Percentiles rank a stretch among this genome's conserved stretches.
These are phyloP conservation scores for Tadarida brasiliensis DNA, from an alignment of 2,797 vertebrate genomes.

Conservation along the genomic window DNA sequence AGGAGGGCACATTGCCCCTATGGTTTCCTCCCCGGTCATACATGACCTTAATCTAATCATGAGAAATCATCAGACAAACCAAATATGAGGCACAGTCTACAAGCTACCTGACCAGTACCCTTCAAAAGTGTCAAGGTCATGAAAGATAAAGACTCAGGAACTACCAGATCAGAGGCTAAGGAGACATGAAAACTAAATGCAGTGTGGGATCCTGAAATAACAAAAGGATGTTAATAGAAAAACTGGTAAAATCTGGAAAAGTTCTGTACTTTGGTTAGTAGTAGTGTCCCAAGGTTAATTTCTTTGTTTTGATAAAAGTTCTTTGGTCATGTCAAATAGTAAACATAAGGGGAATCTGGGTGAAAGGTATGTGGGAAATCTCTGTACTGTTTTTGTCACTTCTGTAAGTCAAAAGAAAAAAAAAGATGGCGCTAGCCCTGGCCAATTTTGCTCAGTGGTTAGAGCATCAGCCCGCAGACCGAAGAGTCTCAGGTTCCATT, in stretches of 20 bases:
- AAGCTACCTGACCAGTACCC: neutral
- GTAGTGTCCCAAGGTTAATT: neutral
- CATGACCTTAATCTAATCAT: neutral
- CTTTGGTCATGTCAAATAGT: neutral
- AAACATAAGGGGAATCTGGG: neutral
- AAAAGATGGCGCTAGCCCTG: neutral
- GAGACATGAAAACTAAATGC: neutral
- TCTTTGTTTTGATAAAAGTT: slow-evolving; percentile 19
- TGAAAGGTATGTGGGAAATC: neutral
- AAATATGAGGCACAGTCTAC: neutral
- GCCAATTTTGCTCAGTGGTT: no score
- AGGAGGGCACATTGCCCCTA: neutral
- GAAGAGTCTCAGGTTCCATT: no score
- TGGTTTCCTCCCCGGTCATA: neutral
- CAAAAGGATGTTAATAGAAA: neutral
- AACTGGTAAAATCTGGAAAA: neutral
- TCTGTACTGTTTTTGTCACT: neutral
- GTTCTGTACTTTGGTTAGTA: neutral
- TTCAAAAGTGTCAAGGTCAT: neutral
- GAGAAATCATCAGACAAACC: neutral
- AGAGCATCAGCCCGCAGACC: no score
- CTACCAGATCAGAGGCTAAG: neutral
- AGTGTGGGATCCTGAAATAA: neutral
- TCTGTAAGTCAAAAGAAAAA: neutral
- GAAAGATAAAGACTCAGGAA: neutral